phyloP scores from a whole-genome alignment of 2,113 vertebrate genomes.

The Ceuthmochares aereus region DNA sequence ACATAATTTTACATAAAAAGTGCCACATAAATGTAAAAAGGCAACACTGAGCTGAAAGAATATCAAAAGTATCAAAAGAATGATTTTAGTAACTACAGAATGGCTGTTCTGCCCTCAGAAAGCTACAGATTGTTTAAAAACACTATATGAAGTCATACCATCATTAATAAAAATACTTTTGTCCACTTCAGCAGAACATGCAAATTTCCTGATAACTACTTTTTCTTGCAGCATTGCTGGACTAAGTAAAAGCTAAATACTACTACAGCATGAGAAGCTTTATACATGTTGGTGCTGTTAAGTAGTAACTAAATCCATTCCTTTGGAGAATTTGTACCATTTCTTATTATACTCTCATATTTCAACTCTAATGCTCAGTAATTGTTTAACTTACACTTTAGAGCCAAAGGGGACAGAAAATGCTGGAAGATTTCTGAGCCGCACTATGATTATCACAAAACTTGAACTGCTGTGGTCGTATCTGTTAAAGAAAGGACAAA shows the following conservation, averaged over 20 bases:
- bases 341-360: not conserved
- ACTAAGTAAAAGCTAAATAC: not conserved
- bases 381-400: constrained; percentile 82
- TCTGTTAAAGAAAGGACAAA: constrained; percentile 69
- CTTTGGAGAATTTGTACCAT: not conserved
- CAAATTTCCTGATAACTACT: not conserved
- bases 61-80: not conserved
- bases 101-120: not conserved
- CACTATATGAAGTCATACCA: not conserved
- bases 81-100: not conserved
- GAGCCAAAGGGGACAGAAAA: constrained; percentile 73
- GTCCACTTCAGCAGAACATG: not conserved
- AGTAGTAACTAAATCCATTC: not conserved
- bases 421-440: constrained; percentile 73
- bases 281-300: not conserved
- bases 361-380: not conserved
- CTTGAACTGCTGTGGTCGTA: constrained; percentile 77
- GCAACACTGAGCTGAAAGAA: not conserved
- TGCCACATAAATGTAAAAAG: not conserved
- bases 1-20: not conserved
- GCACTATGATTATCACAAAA: constrained; percentile 79
- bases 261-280: not conserved
- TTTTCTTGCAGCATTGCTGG: not conserved
- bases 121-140: not conserved
- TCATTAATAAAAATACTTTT: not conserved